Evolutionary conservation across 2,888 invertebrate species (phyloP).

Genomic region (Chrysomela aeneicollis): DNA sequence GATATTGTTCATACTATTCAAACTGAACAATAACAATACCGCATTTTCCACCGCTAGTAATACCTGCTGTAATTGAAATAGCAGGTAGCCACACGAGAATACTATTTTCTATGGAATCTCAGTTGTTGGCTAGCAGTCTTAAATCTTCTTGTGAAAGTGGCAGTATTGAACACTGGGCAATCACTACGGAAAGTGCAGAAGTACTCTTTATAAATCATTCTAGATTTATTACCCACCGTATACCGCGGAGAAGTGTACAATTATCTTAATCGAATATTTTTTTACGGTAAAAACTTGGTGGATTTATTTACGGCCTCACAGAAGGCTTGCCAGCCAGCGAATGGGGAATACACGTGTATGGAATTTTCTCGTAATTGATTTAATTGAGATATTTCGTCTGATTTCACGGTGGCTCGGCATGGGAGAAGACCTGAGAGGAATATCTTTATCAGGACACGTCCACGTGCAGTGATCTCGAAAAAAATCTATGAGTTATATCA

Average conservation of each 20-base stretch:
- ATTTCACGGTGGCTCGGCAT: slow-evolving; percentile 8
- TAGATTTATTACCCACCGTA: slow-evolving; percentile 38
- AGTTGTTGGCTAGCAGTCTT: background rate
- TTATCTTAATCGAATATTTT: slow-evolving; percentile 43
- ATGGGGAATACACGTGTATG: slow-evolving; percentile 24
- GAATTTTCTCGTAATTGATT: slow-evolving; percentile 30
- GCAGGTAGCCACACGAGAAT: too few species aligned
- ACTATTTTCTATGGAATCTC: background rate
- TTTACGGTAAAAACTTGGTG: slow-evolving; percentile 34
- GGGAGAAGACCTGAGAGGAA: background rate
- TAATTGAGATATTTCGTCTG: slow-evolving; percentile 20
- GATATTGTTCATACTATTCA: too few species aligned
- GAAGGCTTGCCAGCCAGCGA: slow-evolving; percentile 20
- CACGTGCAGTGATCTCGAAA: background rate
- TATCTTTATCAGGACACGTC: background rate
- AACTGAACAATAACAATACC: too few species aligned
- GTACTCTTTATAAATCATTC: slow-evolving; percentile 34
- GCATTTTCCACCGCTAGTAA: too few species aligned
- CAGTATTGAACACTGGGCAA: slow-evolving; percentile 9
- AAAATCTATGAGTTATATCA: background rate
- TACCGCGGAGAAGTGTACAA: slow-evolving; percentile 37
- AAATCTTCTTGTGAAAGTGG: slow-evolving; percentile 2
- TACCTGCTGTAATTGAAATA: too few species aligned
- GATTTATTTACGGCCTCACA: slow-evolving; percentile 36
- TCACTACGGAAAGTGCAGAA: background rate